Evolutionary conservation across 2,888 invertebrate genomes (phyloP), one percentile per base, ranked within the genome.

Genomic region (Candidula unifasciata): DNA sequence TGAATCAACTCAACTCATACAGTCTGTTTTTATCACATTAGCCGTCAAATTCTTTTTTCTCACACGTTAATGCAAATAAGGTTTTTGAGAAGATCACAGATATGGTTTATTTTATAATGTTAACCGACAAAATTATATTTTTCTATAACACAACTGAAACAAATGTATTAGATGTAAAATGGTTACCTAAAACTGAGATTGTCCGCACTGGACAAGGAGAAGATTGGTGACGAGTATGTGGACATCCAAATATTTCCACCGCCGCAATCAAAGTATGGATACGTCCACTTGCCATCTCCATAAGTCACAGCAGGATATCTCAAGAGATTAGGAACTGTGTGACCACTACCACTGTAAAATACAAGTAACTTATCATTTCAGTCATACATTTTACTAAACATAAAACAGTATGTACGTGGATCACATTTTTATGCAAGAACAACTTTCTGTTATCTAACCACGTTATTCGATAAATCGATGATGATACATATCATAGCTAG

Each of bases 251-350:
- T 91, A 83, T 92, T 88, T 3, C 93, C 93, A 33, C 92, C 93
- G 2, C 92, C 95, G 94, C 97, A 97, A 88, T 97, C 97, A 93
- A 96, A 97, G 93, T 97, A 97, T 0, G 97, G 97, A 91, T 95
- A 96, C 30, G 97, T 97, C 97, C 97, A 97, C 96, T 96, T 96
- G 37, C 97, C 93, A 76, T 93, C 90, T 16, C 83, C 73, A 27
- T 88, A 89, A 79, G 52, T 83, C 71, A 82, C 90, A 87, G 87
- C 82, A 10, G 90, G 89, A 71, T 89, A 87, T 21, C 30, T 54
- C 54, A 37, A 66, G 0, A 52, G 21, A 5, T 5, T 69, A 8
- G 10, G n/a, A 1, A 2, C 52, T 0, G 30, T 33, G 1, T 35
- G 57, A 44, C 71, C 54, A 16, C 33, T 21, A 33, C 18, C 5